Percentiles rank a stretch among this genome's conserved stretches.
Conservation (phyloP, 35 echinoderm and acorn worm species). For the Apostichopus japonicus region DNA sequence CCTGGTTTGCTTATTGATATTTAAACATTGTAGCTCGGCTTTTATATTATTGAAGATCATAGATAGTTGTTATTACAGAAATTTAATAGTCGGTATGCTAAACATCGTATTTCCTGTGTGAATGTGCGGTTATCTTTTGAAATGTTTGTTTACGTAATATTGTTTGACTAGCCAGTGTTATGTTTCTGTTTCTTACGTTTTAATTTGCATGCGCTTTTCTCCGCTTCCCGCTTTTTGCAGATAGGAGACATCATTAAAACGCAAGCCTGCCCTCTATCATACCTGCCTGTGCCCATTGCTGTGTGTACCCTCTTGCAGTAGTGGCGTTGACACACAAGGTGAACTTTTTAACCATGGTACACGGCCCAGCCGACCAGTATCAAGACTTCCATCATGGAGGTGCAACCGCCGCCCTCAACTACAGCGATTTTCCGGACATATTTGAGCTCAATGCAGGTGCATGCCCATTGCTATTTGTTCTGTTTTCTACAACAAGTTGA, state of each 20-base stretch:
- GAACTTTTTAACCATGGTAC: slow-evolving; percentile 9
- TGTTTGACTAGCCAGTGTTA: slow-evolving; percentile 12
- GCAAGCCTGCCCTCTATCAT: slow-evolving; percentile 36
- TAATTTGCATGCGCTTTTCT: slow-evolving; percentile 60
- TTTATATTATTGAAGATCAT: background rate
- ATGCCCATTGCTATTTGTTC: slow-evolving; percentile 48
- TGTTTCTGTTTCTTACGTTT: slow-evolving; percentile 15
- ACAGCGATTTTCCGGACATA: slow-evolving; percentile 25
- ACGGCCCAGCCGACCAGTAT: slow-evolving; percentile 28
- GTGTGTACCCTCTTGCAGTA: slow-evolving; percentile 12
- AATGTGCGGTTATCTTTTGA: background rate
- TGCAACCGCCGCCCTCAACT: slow-evolving; percentile 25
- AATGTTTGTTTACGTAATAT: background rate
- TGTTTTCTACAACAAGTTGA: background rate
- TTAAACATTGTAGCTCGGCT: background rate
- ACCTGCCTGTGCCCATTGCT: slow-evolving; percentile 22
- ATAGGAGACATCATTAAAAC: slow-evolving; percentile 13
- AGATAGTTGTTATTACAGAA: background rate
- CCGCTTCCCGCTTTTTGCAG: slow-evolving; percentile 42
- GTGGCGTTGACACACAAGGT: slow-evolving; percentile 10
- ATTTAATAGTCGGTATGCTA: background rate
- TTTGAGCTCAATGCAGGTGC: slow-evolving; percentile 40
- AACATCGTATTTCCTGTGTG: slow-evolving; percentile 25
- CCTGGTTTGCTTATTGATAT: background rate
- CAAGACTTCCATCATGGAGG: slow-evolving; percentile 22